These are phyloP conservation scores for Drosophila mettleri DNA, from an alignment of 2,888 invertebrate genomes.

Conservation along the genomic window DNA sequence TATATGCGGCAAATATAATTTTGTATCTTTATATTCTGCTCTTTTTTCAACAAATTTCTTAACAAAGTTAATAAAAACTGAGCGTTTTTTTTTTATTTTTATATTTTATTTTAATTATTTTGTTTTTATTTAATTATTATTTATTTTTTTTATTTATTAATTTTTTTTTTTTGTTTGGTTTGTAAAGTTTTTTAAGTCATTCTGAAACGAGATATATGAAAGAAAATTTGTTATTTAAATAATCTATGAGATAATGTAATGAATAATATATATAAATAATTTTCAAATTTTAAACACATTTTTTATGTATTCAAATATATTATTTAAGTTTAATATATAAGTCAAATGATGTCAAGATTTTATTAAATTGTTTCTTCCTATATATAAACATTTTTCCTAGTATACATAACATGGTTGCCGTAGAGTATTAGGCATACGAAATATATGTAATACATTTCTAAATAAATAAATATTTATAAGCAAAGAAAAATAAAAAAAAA, in stretches of 20 bases:
- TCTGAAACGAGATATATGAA: conserved; percentile 50
- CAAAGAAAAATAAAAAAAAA: neutral
- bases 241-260: neutral
- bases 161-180: conserved; percentile 14
- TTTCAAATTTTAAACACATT: too few species aligned
- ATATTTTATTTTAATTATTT: conserved; percentile 21
- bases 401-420: too few species aligned
- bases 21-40: conserved; percentile 30
- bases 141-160: conserved; percentile 24
- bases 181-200: conserved; percentile 39
- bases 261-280: neutral
- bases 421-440: too few species aligned
- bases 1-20: conserved; percentile 54
- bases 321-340: too few species aligned
- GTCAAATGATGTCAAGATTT: too few species aligned
- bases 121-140: conserved; percentile 21
- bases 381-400: too few species aligned
- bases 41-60: conserved; percentile 51
- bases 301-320: neutral
- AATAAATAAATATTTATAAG: too few species aligned
- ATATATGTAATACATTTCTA: too few species aligned
- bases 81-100: conserved; percentile 30
- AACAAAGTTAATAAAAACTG: conserved; percentile 65
- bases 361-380: neutral
- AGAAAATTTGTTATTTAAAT: neutral